phyloP scores from a whole-genome alignment of 2,113 vertebrate genomes.

The Hucho hucho region DNA sequence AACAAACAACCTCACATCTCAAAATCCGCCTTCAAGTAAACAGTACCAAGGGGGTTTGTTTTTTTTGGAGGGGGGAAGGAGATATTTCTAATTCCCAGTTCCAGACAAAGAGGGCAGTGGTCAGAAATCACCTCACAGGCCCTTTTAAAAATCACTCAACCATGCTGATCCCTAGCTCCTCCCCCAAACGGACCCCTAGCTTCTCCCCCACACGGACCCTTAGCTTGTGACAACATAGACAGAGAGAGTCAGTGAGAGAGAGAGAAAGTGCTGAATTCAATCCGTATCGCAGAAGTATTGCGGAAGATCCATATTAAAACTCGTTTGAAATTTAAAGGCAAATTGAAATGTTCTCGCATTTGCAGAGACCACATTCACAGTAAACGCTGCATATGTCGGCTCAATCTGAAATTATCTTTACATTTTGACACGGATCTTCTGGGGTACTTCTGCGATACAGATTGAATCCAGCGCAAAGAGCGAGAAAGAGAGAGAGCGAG shows the following conservation, averaged over 20 bases:
- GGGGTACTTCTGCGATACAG: no score
- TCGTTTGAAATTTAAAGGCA: no score
- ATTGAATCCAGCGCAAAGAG: no score
- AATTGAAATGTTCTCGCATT: no score
- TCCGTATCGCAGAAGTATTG: no score
- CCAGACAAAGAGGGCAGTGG: neutral
- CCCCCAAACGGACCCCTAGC: neutral
- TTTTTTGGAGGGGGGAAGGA: no score
- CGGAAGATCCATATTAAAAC: no score
- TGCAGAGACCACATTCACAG: no score
- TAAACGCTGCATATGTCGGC: no score
- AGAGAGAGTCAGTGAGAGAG: neutral
- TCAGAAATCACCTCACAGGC: slow-evolving; percentile 7
- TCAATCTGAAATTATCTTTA: neutral
- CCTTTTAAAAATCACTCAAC: neutral
- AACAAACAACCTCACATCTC: slow-evolving; percentile 18
- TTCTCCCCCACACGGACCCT: neutral
- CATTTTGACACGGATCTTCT: neutral
- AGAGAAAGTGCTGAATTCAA: no score
- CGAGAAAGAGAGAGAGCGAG: no score
- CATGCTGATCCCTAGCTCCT: neutral
- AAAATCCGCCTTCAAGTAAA: slow-evolving; percentile 2
- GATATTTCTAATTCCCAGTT: neutral
- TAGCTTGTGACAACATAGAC: slow-evolving; percentile 28
- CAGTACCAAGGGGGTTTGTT: neutral